Evolutionary conservation across 2,113 vertebrate genomes (phyloP), one percentile per base, ranked within the genome.

Genomic region (Rhynchopsitta pachyrhyncha): DNA sequence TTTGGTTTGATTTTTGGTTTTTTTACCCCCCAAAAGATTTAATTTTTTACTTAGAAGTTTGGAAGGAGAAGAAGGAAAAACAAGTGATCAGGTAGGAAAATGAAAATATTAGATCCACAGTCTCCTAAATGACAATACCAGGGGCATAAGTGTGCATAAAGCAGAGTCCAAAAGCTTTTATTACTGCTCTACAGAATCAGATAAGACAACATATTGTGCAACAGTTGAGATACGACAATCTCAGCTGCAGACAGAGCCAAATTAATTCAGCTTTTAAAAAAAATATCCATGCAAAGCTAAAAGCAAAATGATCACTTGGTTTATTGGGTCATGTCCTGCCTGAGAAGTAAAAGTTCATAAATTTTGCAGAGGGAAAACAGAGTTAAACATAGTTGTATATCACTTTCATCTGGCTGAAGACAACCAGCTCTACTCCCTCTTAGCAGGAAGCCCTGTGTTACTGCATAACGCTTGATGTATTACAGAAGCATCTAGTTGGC

Each of bases 401-500:
- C 53, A 93, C 82, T 88, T 89, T 75, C 74, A 87, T 86, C 63
- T 68, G 23, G 8, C 50, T 94, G 81, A 92, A 96, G 86, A 86
- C 80, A 90, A 81, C 12, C 33, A 73, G 5, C 1, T 9, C 57
- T 62, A 49, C 75, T 90, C 35, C 53, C 66, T 60, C 74, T 49
- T 75, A 91, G 81, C 81, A 66, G 66, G 35, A 53, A 86, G 71
- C 67, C 42, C 68, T 18, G 42, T 31, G 39, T 55, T 88, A 17
- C 79, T 68, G 76, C 50, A 29, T 29, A 69, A 88, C 33, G 73
- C 71, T 82, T 95, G 81, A 94, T 87, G 85, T 92, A 63, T 85
- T 94, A 94, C 90, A 92, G 92, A 92, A 97, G 97, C 89, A 92
- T 97, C 97, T 93, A 92, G 88, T 96, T 97, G 94, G 95, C 96